These are phyloP conservation scores for Heterohyrax brucei DNA, from an alignment of 2,797 vertebrate species.

Conservation along the genomic window DNA sequence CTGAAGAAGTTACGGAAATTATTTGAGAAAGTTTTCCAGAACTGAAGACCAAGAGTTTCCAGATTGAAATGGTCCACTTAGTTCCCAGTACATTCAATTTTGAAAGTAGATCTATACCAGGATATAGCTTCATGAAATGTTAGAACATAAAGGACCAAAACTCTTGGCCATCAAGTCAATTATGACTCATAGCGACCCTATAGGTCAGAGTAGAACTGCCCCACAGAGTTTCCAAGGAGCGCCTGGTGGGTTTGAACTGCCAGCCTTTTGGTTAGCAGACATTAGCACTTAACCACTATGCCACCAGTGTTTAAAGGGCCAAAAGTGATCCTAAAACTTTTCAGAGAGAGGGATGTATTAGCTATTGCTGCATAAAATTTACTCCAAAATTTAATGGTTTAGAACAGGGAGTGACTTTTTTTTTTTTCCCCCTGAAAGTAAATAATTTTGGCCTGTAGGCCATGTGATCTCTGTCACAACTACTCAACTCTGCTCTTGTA, in stretches of 20 bases:
- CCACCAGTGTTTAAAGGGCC: background rate
- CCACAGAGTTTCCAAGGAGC: too few relatives aligned
- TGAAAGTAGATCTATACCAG: slow-evolving; percentile 32
- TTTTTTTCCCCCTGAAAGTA: background rate
- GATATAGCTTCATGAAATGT: slow-evolving; percentile 47
- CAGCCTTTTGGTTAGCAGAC: too few relatives aligned
- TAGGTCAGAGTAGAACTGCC: too few relatives aligned
- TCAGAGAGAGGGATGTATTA: background rate
- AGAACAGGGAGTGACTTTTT: background rate
- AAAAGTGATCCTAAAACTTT: slow-evolving; percentile 16
- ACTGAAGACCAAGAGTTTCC: slow-evolving; percentile 36
- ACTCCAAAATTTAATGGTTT: background rate
- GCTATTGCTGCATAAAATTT: slow-evolving; percentile 20
- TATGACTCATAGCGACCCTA: too few relatives aligned
- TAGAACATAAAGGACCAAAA: slow-evolving; percentile 46
- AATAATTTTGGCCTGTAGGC: background rate
- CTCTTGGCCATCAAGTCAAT: too few relatives aligned
- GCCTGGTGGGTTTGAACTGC: too few relatives aligned
- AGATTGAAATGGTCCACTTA: background rate
- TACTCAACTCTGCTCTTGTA: background rate
- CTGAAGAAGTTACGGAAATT: slow-evolving; percentile 57
- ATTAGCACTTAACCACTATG: too few relatives aligned
- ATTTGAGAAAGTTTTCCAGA: slow-evolving; percentile 72
- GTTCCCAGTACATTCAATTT: slow-evolving; percentile 50
- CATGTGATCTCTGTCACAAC: background rate